Evolutionary conservation across 2,113 vertebrate species (phyloP).

Genomic region (Excalfactoria chinensis): DNA sequence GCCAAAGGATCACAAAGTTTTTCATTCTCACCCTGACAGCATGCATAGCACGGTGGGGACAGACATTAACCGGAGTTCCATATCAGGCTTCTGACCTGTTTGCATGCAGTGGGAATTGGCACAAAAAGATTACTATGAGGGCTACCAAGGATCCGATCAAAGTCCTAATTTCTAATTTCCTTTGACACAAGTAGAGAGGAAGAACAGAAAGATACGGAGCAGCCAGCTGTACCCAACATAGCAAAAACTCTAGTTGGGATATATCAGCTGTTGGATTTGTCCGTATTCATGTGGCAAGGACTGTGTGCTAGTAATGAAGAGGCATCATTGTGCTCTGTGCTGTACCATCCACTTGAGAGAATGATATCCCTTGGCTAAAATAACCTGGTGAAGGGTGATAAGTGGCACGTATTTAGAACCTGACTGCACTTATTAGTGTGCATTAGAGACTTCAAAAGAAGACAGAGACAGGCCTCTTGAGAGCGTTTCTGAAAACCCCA

Average conservation of each 20-base stretch:
- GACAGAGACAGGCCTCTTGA: neutral
- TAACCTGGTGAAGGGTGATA: neutral
- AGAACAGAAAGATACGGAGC: neutral
- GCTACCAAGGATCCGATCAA: neutral
- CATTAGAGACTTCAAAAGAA: neutral
- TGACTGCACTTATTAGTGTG: neutral
- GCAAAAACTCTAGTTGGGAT: neutral
- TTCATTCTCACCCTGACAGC: neutral
- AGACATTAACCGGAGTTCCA: neutral
- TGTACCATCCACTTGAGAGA: neutral
- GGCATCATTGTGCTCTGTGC: neutral
- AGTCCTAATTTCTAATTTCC: neutral
- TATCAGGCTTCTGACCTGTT: neutral
- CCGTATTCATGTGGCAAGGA: neutral
- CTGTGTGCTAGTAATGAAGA: neutral
- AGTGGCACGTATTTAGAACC: neutral
- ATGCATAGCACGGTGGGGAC: accelerated
- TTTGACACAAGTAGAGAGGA: neutral
- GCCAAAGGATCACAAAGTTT: neutral
- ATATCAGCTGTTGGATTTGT: neutral
- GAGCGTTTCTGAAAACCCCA: neutral
- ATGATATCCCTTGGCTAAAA: neutral
- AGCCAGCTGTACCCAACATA: neutral
- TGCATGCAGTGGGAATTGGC: neutral
- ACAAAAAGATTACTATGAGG: neutral